Base-by-base conservation (phyloP, 2,797 vertebrate genomes). In the Florisuga fusca region DNA sequence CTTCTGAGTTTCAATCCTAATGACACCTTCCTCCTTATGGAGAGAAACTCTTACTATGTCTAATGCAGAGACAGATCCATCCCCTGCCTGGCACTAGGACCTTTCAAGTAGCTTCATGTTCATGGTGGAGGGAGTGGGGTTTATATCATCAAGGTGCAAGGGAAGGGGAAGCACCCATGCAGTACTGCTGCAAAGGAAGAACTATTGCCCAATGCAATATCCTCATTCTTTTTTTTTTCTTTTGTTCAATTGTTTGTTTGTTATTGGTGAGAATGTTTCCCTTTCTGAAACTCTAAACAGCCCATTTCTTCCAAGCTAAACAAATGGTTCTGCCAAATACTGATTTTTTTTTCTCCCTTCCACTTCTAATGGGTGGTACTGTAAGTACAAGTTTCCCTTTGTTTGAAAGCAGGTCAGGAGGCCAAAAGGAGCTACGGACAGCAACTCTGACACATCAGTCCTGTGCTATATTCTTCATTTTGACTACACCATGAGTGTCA, bases 261-360 rank as follows among this genome's bases (percentile, higher is more conserved):
- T 12, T 41, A 14, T 41, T 41, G 38, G 54, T 81, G 71, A 84
- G 64, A 91, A 50, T 77, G 63, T 82, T 85, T 41, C 23, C 51
- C 59, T 91, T 89, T 92, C 73, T 81, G 87, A 86, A 91, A 88
- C 33, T 46, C 51, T 78, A 73, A 94, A 58, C 62, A 88, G 36
- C 34, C 75, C 8, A 2, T 48, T 90, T 77, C 73, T 91, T 95
- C 87, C 94, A 92, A 91, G 41, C 63, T 87, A 94, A 96, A 95
- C 62, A 91, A 82, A 54, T 17, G 3, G 68, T 54, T 81, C 84
- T 93, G 79, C 79, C 93, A 91, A 41, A 46, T 68, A 68, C 84
- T 46, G 77, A 23, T 58, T 58, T 78, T 85, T 53, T 51, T 74
- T 67, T 41, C 31, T 87, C 36, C 41, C 90, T 92, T 87, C 72